A percentile compares a stretch with the other conserved stretches of the same genome.
Evolutionary conservation across 2,113 vertebrate species (phyloP).

Genomic region (Nematolebias whitei): DNA sequence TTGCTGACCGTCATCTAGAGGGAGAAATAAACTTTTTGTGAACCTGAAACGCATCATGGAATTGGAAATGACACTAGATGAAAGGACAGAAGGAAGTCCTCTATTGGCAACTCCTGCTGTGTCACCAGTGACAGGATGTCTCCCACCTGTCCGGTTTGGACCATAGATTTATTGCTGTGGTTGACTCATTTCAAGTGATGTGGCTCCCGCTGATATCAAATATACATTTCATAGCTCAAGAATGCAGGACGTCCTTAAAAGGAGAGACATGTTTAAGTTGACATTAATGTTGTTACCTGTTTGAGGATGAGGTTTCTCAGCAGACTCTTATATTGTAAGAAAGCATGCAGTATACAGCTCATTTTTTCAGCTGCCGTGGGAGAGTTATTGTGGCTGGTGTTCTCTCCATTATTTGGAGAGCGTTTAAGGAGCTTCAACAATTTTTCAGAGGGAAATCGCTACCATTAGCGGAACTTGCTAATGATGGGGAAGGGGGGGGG

Average conservation of each 20-base stretch:
- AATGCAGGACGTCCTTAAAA: slow-evolving; percentile 56
- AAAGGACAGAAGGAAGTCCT: slow-evolving; percentile 55
- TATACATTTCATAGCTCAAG: neutral
- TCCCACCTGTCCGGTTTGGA: slow-evolving; percentile 20
- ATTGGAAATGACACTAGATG: slow-evolving; percentile 29
- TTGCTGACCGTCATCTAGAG: neutral
- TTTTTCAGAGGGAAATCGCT: too few species aligned
- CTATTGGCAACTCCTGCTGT: slow-evolving; percentile 24
- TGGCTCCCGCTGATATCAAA: neutral
- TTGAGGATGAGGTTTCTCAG: slow-evolving; percentile 22
- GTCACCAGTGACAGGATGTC: slow-evolving; percentile 25
- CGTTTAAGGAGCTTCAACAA: too few species aligned
- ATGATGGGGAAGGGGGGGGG: too few species aligned
- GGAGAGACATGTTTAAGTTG: slow-evolving; percentile 29
- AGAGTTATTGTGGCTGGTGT: too few species aligned
- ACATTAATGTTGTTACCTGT: slow-evolving; percentile 4
- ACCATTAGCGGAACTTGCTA: too few species aligned
- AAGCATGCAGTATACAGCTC: too few species aligned
- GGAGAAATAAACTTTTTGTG: slow-evolving; percentile 22
- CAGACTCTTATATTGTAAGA: slow-evolving; percentile 9
- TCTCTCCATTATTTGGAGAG: too few species aligned
- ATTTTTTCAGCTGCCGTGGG: too few species aligned
- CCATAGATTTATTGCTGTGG: slow-evolving; percentile 12
- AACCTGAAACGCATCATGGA: neutral
- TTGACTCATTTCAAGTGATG: slow-evolving; percentile 38